phyloP scores from a whole-genome alignment of 2,888 invertebrate species.

The Papilio protenor region DNA sequence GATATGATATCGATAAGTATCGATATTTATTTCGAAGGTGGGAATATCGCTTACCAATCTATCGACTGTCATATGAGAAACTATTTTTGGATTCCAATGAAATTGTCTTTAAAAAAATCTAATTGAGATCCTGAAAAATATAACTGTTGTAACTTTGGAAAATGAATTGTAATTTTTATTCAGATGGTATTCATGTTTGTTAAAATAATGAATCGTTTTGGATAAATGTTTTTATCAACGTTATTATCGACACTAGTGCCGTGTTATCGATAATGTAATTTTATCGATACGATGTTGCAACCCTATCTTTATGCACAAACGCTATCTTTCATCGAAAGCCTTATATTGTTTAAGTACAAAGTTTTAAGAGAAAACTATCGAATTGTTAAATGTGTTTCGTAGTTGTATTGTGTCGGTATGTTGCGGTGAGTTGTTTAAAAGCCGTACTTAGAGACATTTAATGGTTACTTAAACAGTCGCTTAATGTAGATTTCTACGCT shows the following conservation, averaged over 20 bases:
- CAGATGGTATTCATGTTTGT: neutral
- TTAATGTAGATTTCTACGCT: neutral
- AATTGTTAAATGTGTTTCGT: constrained; percentile 48
- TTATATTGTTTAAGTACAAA: constrained; percentile 75
- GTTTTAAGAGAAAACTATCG: constrained; percentile 28
- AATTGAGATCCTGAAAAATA: neutral
- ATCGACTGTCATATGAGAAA: neutral
- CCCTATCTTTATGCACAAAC: constrained; percentile 66
- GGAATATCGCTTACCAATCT: neutral
- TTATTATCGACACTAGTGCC: neutral
- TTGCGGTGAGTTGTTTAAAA: constrained; percentile 23
- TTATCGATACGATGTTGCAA: constrained; percentile 47
- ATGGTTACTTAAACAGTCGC: neutral
- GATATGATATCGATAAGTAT: neutral
- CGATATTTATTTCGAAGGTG: neutral
- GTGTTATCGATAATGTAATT: constrained; percentile 12
- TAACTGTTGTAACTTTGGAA: neutral
- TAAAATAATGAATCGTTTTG: neutral
- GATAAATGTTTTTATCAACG: neutral
- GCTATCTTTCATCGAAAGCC: constrained; percentile 64
- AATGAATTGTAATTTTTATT: neutral
- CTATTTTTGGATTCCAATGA: neutral
- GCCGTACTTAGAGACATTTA: neutral
- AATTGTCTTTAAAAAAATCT: neutral
- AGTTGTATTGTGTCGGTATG: constrained; percentile 17